Evolutionary conservation across 53 echinoderm and acorn worm species (phyloP), one percentile per base, ranked within the genome.

Genomic region (Antedon mediterranea): DNA sequence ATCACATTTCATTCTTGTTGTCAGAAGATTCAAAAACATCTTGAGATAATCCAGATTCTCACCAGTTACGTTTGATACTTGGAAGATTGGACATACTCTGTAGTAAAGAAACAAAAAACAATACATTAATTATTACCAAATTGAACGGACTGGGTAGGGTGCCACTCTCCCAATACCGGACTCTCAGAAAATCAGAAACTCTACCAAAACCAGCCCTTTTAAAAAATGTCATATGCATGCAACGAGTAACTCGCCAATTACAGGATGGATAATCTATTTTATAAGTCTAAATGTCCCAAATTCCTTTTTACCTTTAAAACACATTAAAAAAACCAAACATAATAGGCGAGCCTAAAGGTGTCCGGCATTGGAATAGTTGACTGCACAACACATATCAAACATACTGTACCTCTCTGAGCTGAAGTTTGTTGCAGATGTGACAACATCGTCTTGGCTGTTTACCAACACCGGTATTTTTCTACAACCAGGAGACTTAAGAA

Each of bases 81-180:
- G 98, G 81, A 97, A 97, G 82, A 97, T 97, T 32, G 98, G 98
- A 78, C 98, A 97, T 30, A 97, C 98, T 73, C 98, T 97, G 84
- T 28, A 71, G 78, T 28, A 72, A 42, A 32, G 31, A 78, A 8
- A 76, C n/a, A n/a, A n/a, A n/a, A n/a, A 33, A 33, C 15, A 30
- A 57, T 43, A 43, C 18, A 32, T 2, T 43, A 26, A 33, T 4
- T 20, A 13, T 75, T 31, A n/a, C 30, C 33, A 28, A 81, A 11
- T 57, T 3, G 11, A 4, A 37, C 37, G 37, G 37, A 37, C 37
- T 37, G n/a, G n/a, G n/a, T n/a, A n/a, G n/a, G n/a, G n/a, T n/a
- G n/a, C n/a, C n/a, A n/a, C n/a, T n/a, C n/a, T n/a, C n/a, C n/a
- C n/a, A n/a, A n/a, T n/a, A n/a, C n/a, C n/a, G n/a, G n/a, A n/a